phyloP scores from a whole-genome alignment of 2,113 vertebrate genomes.

The Ornithorhynchus anatinus region DNA sequence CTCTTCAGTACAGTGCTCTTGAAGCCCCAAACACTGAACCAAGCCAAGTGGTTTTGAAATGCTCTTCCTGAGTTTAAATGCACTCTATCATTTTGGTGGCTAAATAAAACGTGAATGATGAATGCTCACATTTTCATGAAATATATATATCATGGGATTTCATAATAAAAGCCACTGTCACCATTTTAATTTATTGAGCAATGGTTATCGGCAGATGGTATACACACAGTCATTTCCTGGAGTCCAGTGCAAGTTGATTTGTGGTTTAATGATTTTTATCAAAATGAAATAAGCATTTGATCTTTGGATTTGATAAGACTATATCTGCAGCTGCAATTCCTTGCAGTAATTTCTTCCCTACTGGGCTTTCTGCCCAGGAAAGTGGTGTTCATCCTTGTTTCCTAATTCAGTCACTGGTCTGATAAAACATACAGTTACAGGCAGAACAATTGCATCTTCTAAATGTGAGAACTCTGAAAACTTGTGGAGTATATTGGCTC shows the following conservation, averaged over 20 bases:
- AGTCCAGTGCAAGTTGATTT: slow-evolving; percentile 60
- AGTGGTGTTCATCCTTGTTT: slow-evolving; percentile 67
- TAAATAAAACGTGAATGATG: slow-evolving; percentile 48
- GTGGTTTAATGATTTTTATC: slow-evolving; percentile 74
- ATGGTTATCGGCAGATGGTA: slow-evolving; percentile 55
- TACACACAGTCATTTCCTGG: slow-evolving; percentile 57
- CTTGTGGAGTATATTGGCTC: too few species aligned
- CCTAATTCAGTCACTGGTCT: slow-evolving; percentile 57
- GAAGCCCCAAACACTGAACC: neutral
- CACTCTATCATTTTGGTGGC: slow-evolving; percentile 25
- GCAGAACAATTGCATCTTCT: slow-evolving; percentile 35
- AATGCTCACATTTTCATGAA: slow-evolving; percentile 47
- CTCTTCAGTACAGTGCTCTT: neutral
- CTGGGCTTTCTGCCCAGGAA: slow-evolving; percentile 69
- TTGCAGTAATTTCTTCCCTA: slow-evolving; percentile 63
- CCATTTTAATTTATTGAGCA: slow-evolving; percentile 38
- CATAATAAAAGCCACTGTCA: slow-evolving; percentile 46
- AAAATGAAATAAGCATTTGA: slow-evolving; percentile 74
- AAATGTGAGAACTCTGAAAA: slow-evolving; percentile 50
- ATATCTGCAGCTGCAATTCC: slow-evolving; percentile 65
- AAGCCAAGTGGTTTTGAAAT: slow-evolving; percentile 5
- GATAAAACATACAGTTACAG: slow-evolving; percentile 35
- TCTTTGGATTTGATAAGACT: slow-evolving; percentile 70
- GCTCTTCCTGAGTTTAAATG: neutral
- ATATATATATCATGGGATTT: slow-evolving; percentile 48